A percentile compares a stretch with the other conserved stretches of the same genome.
phyloP scores from a whole-genome alignment of 1,140 invertebrate species.

The Trinorchestia longiramus region DNA sequence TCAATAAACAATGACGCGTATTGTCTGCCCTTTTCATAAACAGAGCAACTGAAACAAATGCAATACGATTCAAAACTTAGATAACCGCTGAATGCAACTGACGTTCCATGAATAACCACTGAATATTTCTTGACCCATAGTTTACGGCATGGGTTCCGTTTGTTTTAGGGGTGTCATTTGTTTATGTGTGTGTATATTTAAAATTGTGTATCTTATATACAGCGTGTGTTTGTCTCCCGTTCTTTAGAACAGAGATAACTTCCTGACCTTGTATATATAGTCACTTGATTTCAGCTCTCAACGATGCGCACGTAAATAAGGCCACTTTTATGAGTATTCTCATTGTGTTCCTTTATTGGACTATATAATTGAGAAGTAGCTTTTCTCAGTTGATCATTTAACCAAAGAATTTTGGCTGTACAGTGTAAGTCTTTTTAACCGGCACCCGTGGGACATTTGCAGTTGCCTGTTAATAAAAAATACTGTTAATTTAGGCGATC shows the following conservation, averaged over 20 bases:
- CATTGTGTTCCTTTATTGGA: neutral
- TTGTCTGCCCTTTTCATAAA: too few species aligned
- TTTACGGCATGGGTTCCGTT: neutral
- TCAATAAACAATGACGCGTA: too few species aligned
- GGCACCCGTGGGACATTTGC: too few species aligned
- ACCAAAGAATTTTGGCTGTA: neutral
- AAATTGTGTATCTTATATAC: neutral
- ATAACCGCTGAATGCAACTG: too few species aligned
- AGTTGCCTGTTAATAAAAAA: too few species aligned
- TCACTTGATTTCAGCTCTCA: neutral
- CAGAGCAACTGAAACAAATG: too few species aligned
- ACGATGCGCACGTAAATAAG: neutral
- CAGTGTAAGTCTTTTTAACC: too few species aligned
- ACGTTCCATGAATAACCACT: too few species aligned
- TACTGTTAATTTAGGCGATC: too few species aligned
- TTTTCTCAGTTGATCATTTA: neutral
- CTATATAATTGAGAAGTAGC: neutral
- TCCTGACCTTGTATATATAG: neutral
- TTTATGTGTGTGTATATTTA: neutral
- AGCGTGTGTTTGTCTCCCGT: neutral
- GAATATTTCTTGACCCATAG: neutral
- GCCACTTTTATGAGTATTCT: neutral
- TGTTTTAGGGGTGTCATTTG: neutral
- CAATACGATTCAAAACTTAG: too few species aligned
- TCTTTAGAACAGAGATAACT: neutral